phyloP scores from a whole-genome alignment of 2,113 vertebrate species.

The Pomatorhinus ruficollis region DNA sequence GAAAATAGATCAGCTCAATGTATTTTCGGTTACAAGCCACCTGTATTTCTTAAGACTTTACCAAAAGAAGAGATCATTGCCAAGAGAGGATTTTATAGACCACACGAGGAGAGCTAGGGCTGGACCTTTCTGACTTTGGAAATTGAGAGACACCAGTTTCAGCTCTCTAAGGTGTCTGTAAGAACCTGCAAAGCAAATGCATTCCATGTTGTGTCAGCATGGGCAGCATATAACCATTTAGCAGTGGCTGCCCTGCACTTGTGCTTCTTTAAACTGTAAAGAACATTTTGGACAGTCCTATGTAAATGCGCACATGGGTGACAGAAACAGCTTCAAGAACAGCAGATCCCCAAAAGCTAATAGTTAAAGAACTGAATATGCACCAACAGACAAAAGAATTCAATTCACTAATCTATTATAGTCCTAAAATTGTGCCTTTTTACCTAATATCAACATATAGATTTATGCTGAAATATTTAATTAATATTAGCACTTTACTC shows the following conservation, averaged over 20 bases:
- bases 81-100: not conserved
- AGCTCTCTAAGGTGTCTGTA: not conserved
- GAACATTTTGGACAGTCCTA: not conserved
- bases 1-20: not conserved
- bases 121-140: not conserved
- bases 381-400: not conserved
- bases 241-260: not conserved
- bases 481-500: not conserved
- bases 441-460: not conserved
- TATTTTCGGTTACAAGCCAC: not conserved
- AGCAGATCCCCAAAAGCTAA: not conserved
- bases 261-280: not conserved
- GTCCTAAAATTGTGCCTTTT: not conserved
- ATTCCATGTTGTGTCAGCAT: not conserved
- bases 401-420: not conserved
- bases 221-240: not conserved
- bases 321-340: not conserved
- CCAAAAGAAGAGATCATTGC: not conserved
- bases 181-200: not conserved
- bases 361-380: not conserved
- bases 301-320: accelerated
- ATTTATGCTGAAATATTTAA: not conserved
- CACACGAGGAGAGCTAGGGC: not conserved
- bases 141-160: not conserved
- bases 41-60: not conserved